Evolutionary conservation across 2,888 invertebrate species (phyloP).

Genomic region (Cryptocephalus moraei): DNA sequence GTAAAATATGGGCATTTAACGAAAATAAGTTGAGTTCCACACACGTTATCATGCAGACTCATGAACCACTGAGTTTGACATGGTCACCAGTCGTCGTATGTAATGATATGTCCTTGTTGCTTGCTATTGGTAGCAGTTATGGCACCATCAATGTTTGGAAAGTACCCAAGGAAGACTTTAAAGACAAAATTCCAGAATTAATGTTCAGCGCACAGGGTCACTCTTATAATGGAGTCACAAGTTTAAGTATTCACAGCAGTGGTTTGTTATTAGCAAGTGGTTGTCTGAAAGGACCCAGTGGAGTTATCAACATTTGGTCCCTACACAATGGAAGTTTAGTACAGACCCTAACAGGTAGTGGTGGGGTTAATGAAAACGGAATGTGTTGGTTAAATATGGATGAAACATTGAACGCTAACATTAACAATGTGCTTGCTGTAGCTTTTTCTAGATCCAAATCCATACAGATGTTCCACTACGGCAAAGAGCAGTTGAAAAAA

Average conservation of each 20-base stretch:
- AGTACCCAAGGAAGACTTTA: constrained; percentile 26
- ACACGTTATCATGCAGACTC: constrained; percentile 37
- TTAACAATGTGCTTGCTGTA: constrained; percentile 37
- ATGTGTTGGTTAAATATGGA: constrained; percentile 43
- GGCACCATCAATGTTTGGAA: constrained; percentile 44
- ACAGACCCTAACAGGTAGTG: constrained; percentile 43
- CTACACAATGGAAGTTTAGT: constrained; percentile 46
- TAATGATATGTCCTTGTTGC: constrained; percentile 28
- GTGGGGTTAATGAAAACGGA: constrained; percentile 40
- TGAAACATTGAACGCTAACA: no score
- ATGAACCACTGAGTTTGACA: constrained; percentile 39
- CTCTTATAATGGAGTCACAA: constrained; percentile 42
- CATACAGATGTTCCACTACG: constrained; percentile 40
- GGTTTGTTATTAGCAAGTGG: constrained; percentile 47
- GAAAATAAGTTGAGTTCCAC: constrained; percentile 36
- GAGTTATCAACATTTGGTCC: constrained; percentile 52
- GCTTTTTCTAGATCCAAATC: constrained; percentile 46
- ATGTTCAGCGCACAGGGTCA: constrained; percentile 43
- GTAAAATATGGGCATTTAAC: constrained; percentile 39
- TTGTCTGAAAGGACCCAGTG: constrained; percentile 34
- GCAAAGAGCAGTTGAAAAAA: constrained; percentile 35
- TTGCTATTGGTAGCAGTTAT: constrained; percentile 40
- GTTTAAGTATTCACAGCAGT: constrained; percentile 41
- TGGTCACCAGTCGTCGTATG: constrained; percentile 46
- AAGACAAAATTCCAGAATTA: constrained; percentile 26